Base-by-base conservation (phyloP, 1,140 invertebrate species). In the Drosophila ogumai region DNA sequence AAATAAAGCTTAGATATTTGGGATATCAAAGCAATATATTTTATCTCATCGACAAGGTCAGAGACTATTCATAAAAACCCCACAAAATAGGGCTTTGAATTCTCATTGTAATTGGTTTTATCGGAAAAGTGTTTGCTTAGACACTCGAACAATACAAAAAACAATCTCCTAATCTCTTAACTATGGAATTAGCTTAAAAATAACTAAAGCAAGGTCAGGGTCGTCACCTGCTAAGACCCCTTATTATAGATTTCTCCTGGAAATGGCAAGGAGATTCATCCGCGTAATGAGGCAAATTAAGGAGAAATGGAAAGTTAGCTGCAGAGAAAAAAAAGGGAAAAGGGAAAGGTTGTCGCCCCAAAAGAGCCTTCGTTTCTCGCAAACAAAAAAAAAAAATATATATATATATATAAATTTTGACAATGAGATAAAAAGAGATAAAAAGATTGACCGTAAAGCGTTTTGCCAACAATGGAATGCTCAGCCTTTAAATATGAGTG, bases 391-490 rank as follows among this genome's bases (percentile, higher is more conserved):
- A 3, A 22, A 6, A 59, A 12, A 41, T 34, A 59, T 22, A 22
- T 22, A 22, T 22, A 22, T 22, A 22, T 22, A 22, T 22, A 22
- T 1, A 72, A 72, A 36, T 32, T 66, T 69, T 69, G 61, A 69
- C 58, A 57, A 50, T 75, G 72, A 72, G 65, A 58, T 79, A 81
- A 81, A 81, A 57, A 60, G 69, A 68, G 43, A 69, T 79, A 81
- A 81, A 81, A 81, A 65, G 72, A 69, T 79, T 78, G 52, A 71
- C 43, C 54, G 60, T 79, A 81, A 81, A 64, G 75, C 66, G 41
- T 59, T 72, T 71, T 73, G 79, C 28, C 65, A 78, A 79, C 79
- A 67, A 63, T 81, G 78, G 67, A 84, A 71, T 72, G 69, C 31
- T 46, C 38, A 49, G 66, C 44, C 52, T 58, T 71, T 71, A 59